Evolutionary conservation across 2,888 invertebrate genomes (phyloP).

Genomic region (Salpingus planirostris): DNA sequence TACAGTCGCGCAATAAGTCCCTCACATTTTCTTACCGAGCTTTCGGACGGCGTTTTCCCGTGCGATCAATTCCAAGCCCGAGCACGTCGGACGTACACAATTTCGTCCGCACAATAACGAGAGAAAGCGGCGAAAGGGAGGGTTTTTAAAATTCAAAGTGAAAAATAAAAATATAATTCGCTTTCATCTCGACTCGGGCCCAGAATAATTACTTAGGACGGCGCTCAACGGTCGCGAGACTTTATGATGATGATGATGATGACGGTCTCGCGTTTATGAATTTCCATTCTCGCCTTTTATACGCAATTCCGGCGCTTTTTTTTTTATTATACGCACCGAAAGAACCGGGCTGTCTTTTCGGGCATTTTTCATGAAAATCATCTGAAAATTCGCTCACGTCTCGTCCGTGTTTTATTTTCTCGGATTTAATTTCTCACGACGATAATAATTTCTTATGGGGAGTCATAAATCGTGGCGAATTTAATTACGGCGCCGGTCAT

Average conservation of each 20-base stretch:
- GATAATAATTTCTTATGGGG: too few species aligned
- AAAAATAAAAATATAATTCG: constrained; percentile 21
- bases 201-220: constrained; percentile 29
- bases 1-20: constrained; percentile 38
- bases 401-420: background rate
- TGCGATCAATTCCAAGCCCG: too few species aligned
- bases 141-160: constrained; percentile 8
- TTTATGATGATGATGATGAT: too few species aligned
- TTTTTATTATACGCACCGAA: constrained; percentile 23
- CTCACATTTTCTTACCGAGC: constrained; percentile 9
- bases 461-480: too few species aligned
- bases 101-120: too few species aligned
- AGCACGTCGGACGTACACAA: too few species aligned
- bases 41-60: background rate
- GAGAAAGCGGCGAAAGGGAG: background rate
- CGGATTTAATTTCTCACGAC: too few species aligned
- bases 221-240: constrained; percentile 22
- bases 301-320: constrained; percentile 15
- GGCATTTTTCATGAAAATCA: constrained; percentile 21
- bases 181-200: constrained; percentile 23
- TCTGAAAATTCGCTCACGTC: too few species aligned
- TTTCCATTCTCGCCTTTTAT: constrained; percentile 25
- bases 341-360: constrained; percentile 19
- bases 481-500: too few species aligned
- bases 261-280: constrained; percentile 25